Conservation (phyloP, 2,797 vertebrate species). For the Leptoclinus maculatus region DNA sequence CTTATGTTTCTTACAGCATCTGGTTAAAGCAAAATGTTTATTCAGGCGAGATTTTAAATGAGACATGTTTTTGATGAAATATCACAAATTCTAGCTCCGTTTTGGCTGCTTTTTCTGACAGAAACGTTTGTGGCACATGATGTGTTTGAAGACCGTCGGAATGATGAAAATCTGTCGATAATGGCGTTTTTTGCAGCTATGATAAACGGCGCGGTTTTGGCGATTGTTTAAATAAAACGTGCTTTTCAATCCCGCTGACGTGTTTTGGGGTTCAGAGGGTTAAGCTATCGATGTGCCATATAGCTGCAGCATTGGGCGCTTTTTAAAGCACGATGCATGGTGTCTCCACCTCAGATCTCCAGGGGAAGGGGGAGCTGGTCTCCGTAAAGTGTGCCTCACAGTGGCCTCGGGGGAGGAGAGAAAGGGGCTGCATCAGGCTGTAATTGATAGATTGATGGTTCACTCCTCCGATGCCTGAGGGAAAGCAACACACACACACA, state of each 20-base stretch:
- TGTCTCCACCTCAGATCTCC: slow-evolving; percentile 37
- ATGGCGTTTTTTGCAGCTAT: background rate
- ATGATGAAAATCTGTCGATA: background rate
- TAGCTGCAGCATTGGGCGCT: slow-evolving; percentile 13
- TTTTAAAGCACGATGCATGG: slow-evolving; percentile 17
- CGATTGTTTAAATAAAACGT: background rate
- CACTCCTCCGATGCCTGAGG: slow-evolving; percentile 42
- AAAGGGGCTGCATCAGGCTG: slow-evolving; percentile 35
- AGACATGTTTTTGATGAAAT: background rate
- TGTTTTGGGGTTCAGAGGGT: background rate
- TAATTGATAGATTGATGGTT: slow-evolving; percentile 71
- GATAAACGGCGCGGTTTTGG: background rate
- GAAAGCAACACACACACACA: slow-evolving; percentile 23
- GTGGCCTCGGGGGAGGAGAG: slow-evolving; percentile 32
- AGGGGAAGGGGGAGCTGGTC: slow-evolving; percentile 22
- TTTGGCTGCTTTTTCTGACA: background rate
- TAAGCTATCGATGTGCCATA: slow-evolving; percentile 39
- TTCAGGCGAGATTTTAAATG: background rate
- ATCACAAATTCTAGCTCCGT: background rate
- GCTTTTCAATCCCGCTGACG: background rate
- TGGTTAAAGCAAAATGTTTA: background rate
- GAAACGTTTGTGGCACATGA: background rate
- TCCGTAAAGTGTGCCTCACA: slow-evolving; percentile 48
- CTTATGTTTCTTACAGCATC: background rate
- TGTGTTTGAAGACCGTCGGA: background rate